These are phyloP conservation scores for Cherax destructor DNA, from an alignment of 1,140 invertebrate species.

Conservation along the genomic window DNA sequence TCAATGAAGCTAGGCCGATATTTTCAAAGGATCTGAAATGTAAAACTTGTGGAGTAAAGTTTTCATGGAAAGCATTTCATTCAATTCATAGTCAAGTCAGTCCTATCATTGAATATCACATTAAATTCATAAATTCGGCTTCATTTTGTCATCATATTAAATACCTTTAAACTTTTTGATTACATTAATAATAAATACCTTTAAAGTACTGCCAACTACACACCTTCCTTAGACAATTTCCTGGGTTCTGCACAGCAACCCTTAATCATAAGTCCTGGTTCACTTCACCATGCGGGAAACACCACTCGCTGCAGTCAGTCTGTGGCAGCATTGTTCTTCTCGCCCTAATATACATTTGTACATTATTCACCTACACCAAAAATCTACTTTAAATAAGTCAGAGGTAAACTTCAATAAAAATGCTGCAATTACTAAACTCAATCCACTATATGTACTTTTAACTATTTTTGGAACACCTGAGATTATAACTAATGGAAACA, in stretches of 20 bases:
- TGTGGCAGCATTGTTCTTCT: conserved; percentile 99
- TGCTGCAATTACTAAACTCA: too few relatives aligned
- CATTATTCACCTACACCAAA: too few relatives aligned
- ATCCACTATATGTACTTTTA: too few relatives aligned
- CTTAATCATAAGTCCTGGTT: conserved; percentile 99
- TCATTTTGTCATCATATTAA: background rate
- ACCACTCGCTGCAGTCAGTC: conserved; percentile 95
- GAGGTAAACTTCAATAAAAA: too few relatives aligned
- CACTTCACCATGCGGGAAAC: conserved; percentile 99
- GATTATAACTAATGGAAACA: too few relatives aligned
- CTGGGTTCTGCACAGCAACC: conserved; percentile 98
- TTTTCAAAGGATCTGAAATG: conserved; percentile 82
- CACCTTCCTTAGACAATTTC: conserved; percentile 98
- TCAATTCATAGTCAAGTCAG: background rate
- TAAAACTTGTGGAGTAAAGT: too few relatives aligned
- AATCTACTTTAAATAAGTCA: too few relatives aligned
- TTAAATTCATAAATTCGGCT: background rate
- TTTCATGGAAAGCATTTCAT: background rate
- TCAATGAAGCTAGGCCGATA: conserved; percentile 99
- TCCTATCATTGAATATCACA: conserved; percentile 8
- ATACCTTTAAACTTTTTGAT: too few relatives aligned
- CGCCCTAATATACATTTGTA: conserved; percentile 79
- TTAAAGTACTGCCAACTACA: too few relatives aligned
- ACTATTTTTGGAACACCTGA: too few relatives aligned
- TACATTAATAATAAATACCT: background rate